Percentiles rank a stretch among this genome's conserved stretches.
These are phyloP conservation scores for Octonoba sinensis DNA, from an alignment of 2,888 invertebrate species.

Conservation along the genomic window DNA sequence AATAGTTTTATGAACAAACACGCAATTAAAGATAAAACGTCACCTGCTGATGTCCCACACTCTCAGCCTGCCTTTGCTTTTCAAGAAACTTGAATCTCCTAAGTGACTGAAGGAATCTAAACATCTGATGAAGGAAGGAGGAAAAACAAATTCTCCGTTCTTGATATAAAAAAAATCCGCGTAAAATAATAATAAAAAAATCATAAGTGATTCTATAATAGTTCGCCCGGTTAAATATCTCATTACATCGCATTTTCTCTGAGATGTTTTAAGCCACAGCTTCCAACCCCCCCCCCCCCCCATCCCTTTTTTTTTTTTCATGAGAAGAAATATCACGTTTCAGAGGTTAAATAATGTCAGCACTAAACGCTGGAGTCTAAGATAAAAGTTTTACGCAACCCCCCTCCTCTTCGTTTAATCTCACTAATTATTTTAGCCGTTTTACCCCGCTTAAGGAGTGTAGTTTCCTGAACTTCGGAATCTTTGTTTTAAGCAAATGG, in stretches of 20 bases:
- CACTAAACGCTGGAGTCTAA: slow-evolving; percentile 34
- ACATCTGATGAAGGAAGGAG: slow-evolving; percentile 44
- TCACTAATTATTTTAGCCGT: slow-evolving; percentile 52
- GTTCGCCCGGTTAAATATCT: slow-evolving; percentile 48
- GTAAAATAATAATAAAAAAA: slow-evolving; percentile 36
- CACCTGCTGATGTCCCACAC: slow-evolving; percentile 33
- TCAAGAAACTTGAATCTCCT: slow-evolving; percentile 24
- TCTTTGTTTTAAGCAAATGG: slow-evolving; percentile 26
- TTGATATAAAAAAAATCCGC: slow-evolving; percentile 4
- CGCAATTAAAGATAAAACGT: slow-evolving; percentile 36
- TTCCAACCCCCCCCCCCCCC: slow-evolving; percentile 1
- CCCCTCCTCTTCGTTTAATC: slow-evolving; percentile 51
- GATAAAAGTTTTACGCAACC: slow-evolving; percentile 37
- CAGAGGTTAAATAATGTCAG: slow-evolving; percentile 48
- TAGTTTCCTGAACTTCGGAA: slow-evolving; percentile 38
- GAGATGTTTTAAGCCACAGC: slow-evolving; percentile 40
- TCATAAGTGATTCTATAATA: slow-evolving; percentile 48
- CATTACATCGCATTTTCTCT: slow-evolving; percentile 44
- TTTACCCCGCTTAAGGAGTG: slow-evolving; percentile 34
- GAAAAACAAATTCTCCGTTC: slow-evolving; percentile 22
- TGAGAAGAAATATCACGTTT: slow-evolving; percentile 28
- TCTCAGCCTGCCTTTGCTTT: slow-evolving; percentile 19
- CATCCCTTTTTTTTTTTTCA: slow-evolving; percentile 9
- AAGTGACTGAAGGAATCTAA: slow-evolving; percentile 47
- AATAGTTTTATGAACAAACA: slow-evolving; percentile 13